These are phyloP conservation scores for Ceratothoa steindachneri DNA, from an alignment of 2,888 invertebrate genomes.

Conservation along the genomic window DNA sequence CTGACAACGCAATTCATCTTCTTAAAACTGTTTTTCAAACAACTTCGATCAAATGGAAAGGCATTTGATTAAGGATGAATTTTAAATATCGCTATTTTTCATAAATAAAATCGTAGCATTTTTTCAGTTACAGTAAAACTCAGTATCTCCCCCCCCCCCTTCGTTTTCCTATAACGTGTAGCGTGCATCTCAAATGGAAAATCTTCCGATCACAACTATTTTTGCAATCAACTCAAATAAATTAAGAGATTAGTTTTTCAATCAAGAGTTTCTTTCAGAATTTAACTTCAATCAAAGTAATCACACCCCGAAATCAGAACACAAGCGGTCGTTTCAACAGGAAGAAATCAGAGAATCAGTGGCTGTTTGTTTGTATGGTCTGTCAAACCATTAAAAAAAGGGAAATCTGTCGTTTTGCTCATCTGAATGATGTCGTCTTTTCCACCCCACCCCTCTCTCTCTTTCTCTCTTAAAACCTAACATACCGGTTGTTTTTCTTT, in stretches of 20 bases:
- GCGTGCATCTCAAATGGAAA: too few species aligned
- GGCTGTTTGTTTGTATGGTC: neutral
- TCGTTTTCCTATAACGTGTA: too few species aligned
- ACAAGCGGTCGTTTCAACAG: conserved; percentile 1
- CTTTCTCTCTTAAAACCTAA: neutral
- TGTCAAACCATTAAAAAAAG: neutral
- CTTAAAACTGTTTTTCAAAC: too few species aligned
- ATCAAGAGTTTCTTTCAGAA: neutral
- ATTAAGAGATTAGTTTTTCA: neutral
- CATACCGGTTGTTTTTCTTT: neutral
- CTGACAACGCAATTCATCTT: too few species aligned
- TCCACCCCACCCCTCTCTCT: neutral
- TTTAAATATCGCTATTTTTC: too few species aligned
- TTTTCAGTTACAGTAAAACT: too few species aligned
- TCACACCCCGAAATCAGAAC: conserved; percentile 1
- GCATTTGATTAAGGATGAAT: too few species aligned
- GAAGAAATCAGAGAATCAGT: conserved; percentile 5
- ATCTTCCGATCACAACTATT: too few species aligned
- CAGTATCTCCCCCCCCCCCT: too few species aligned
- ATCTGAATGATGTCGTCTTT: neutral
- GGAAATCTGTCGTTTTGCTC: neutral
- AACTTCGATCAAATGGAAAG: too few species aligned
- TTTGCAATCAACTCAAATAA: too few species aligned
- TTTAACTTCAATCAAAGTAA: conserved; percentile 9
- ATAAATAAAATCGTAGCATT: too few species aligned